phyloP scores from a whole-genome alignment of 2,797 vertebrate genomes.

The Varecia variegata region DNA sequence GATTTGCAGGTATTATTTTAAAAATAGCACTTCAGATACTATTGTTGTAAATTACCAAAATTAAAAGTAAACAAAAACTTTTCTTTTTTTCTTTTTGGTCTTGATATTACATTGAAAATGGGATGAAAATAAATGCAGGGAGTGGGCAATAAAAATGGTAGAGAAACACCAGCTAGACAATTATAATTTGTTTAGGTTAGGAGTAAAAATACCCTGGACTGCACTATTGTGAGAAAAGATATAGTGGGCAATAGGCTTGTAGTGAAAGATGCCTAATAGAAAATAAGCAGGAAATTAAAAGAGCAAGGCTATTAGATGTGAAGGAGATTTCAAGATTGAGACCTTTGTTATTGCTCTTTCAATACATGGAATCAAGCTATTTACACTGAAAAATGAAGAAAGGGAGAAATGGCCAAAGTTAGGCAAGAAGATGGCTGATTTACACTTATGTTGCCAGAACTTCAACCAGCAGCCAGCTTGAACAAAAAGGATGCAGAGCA shows the following conservation, averaged over 20 bases:
- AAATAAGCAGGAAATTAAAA: constrained; percentile 63
- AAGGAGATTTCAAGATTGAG: constrained; percentile 46
- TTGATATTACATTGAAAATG: not conserved
- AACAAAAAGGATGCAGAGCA: not conserved
- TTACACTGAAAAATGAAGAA: not conserved
- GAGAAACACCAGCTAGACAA: not conserved
- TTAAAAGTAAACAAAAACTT: not conserved
- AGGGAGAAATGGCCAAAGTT: not conserved
- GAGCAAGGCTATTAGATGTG: not conserved
- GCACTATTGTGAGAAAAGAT: not conserved
- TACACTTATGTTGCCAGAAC: not conserved
- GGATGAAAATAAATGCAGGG: not conserved
- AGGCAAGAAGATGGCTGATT: constrained; percentile 25
- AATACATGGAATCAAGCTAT: not conserved
- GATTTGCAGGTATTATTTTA: not conserved
- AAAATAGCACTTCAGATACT: not conserved
- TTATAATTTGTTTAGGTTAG: not conserved
- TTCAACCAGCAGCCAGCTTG: not conserved
- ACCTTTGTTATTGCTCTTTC: not conserved
- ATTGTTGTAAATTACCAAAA: not conserved
- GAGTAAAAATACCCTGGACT: not conserved
- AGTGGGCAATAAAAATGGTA: not conserved
- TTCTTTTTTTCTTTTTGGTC: not conserved
- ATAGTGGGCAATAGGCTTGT: not conserved
- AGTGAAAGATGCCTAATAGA: not conserved